A percentile compares a stretch with the other conserved stretches of the same genome.
Conservation (phyloP, 2,113 vertebrate species). For the Rhineura floridana region DNA sequence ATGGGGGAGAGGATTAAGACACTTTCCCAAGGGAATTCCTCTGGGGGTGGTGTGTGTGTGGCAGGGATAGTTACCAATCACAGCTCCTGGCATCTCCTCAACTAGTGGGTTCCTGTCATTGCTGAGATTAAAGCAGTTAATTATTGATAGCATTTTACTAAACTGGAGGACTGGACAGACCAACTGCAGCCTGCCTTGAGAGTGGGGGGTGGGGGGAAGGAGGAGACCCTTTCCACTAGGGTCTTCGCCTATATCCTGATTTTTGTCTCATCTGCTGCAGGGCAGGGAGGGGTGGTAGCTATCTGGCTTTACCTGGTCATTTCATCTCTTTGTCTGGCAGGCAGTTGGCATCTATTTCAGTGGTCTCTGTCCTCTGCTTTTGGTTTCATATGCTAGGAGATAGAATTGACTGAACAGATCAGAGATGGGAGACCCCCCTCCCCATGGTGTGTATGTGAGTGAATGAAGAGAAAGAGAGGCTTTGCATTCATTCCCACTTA, state of each 20-base stretch:
- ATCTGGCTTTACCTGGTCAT: neutral
- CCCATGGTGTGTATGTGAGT: neutral
- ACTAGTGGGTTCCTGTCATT: constrained; percentile 26
- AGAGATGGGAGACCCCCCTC: neutral
- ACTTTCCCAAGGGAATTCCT: constrained; percentile 25
- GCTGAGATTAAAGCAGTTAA: constrained; percentile 37
- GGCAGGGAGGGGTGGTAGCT: neutral
- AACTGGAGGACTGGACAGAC: constrained; percentile 3
- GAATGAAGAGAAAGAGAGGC: neutral
- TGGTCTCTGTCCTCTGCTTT: neutral
- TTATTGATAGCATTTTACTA: constrained; percentile 23
- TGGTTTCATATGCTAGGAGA: neutral
- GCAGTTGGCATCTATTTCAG: neutral
- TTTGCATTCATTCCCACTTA: neutral
- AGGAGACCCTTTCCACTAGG: neutral
- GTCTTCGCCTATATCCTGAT: neutral
- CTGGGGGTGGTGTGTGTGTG: neutral
- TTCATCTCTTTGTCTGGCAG: neutral
- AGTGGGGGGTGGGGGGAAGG: neutral
- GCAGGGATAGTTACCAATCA: constrained; percentile 1
- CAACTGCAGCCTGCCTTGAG: neutral
- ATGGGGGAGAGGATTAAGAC: neutral
- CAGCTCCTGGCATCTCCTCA: constrained; percentile 7
- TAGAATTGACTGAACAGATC: neutral
- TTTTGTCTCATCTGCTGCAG: neutral